Conservation (phyloP, 2,113 vertebrate species). For the Rhinopomastus cyanomelas region DNA sequence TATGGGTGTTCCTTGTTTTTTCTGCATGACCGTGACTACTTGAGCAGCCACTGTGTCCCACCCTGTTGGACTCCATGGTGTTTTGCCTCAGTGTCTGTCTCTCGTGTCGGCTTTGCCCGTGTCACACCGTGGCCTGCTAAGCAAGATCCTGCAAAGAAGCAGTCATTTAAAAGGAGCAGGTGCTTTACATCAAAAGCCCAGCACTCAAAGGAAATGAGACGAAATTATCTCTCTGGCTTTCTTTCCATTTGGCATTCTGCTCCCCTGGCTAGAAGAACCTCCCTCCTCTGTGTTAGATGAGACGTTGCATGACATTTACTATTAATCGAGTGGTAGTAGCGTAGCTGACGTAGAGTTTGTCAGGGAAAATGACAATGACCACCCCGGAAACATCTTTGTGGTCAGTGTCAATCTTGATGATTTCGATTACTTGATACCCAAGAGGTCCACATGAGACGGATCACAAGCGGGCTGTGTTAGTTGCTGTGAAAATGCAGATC, state of each 20-base stretch:
- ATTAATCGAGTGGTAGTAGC: slow-evolving; percentile 8
- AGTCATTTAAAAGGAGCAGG: slow-evolving; percentile 70
- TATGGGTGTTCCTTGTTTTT: slow-evolving; percentile 75
- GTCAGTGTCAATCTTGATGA: slow-evolving; percentile 15
- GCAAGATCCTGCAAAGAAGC: slow-evolving; percentile 71
- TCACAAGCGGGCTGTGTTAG: neutral
- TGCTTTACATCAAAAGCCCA: slow-evolving; percentile 70
- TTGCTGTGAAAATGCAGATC: neutral
- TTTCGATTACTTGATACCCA: slow-evolving; percentile 23
- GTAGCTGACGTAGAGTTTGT: slow-evolving; percentile 24
- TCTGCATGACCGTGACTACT: slow-evolving; percentile 73
- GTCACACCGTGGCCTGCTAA: slow-evolving; percentile 70
- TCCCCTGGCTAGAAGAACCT: slow-evolving; percentile 34
- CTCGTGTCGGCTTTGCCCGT: slow-evolving; percentile 74
- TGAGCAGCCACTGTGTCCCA: slow-evolving; percentile 68
- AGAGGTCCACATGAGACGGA: neutral
- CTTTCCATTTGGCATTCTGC: slow-evolving; percentile 45
- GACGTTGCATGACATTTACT: slow-evolving; percentile 20
- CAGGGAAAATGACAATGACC: slow-evolving; percentile 19
- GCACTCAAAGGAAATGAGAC: slow-evolving; percentile 67
- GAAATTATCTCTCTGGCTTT: slow-evolving; percentile 38
- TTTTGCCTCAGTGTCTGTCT: slow-evolving; percentile 77
- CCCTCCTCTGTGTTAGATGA: slow-evolving; percentile 44
- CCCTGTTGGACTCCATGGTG: slow-evolving; percentile 71
- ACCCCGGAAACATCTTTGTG: neutral